Evolutionary conservation across 35 echinoderm and acorn worm genomes (phyloP).

Genomic region (Lytechinus variegatus): DNA sequence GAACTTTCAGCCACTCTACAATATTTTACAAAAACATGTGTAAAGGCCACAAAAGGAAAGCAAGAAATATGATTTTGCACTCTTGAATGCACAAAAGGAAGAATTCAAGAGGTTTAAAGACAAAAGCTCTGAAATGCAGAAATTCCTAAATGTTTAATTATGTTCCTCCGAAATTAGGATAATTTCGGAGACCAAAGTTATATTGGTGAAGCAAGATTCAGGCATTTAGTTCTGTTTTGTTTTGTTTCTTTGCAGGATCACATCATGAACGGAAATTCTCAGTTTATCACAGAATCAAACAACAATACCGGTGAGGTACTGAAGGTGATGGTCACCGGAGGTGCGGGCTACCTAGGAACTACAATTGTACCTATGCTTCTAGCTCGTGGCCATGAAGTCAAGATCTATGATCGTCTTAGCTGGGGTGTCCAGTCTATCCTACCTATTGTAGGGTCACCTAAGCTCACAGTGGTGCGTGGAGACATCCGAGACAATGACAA

Average conservation of each 20-base stretch:
- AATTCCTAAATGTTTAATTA: no score
- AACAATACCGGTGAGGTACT: conserved; percentile 16
- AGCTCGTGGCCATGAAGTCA: conserved; percentile 56
- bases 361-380: conserved; percentile 74
- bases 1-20: no score
- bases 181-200: no score
- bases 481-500: conserved; percentile 53
- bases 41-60: no score
- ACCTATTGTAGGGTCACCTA: conserved; percentile 54
- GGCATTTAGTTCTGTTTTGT: neutral
- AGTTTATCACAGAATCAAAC: neutral
- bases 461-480: conserved; percentile 59
- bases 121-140: no score
- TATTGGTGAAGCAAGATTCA: no score
- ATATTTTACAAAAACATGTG: no score
- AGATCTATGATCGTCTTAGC: conserved; percentile 64
- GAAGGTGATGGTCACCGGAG: conserved; percentile 72
- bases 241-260: neutral
- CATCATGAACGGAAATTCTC: neutral
- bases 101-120: no score
- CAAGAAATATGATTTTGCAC: no score
- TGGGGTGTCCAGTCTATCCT: conserved; percentile 68
- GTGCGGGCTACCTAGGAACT: conserved; percentile 76
- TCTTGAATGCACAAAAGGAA: no score
- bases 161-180: no score